Evolutionary conservation across 2,797 vertebrate species (phyloP), one percentile per base, ranked within the genome.

Genomic region (Phoebastria nigripes): DNA sequence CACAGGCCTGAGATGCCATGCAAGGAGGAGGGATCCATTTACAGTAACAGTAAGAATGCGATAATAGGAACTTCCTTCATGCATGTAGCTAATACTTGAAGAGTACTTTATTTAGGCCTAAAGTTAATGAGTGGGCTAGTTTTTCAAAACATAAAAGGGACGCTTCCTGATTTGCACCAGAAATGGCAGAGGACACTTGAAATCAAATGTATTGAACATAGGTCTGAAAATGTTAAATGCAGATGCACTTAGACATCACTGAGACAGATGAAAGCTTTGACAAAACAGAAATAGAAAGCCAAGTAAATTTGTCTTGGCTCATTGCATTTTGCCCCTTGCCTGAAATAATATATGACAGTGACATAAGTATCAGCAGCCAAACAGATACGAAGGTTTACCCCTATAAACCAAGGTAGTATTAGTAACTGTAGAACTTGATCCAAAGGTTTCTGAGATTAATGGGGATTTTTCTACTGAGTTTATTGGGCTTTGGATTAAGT

Each of bases 1-100:
- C 83, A 74, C 63, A 78, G 90, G 74, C 89, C 90, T 85, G 65
- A 92, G 90, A 89, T 94, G 90, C 81, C 88, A 24, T 31, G 65
- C 87, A 89, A 74, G 52, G 63, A 92, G 70, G 35, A 89, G 92
- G 46, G 86, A 92, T 95, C 78, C 16, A 4, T 67, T 95, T 95
- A 80, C 90, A 92, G 83, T 70, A 85, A 63, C 46, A 58, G 25
- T 51, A 89, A 89, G 86, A 91, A 82, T 86, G 73, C 0, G 14
- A 67, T 83, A 88, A 83, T 69, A 72, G 49, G 65, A 86, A 78
- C 80, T 96, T 97, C 85, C 95, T 93, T 89, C 39, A 54, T 0
- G 1, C 25, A 6, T 21, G 37, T 22, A 72, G 74, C 33, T 49
- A 51, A 11, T 44, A 39, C 55, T 85, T 37, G 41, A 44, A 33